A percentile compares a stretch with the other conserved stretches of the same genome.
Evolutionary conservation across 2,888 invertebrate genomes (phyloP).

Genomic region (Helleia helle): DNA sequence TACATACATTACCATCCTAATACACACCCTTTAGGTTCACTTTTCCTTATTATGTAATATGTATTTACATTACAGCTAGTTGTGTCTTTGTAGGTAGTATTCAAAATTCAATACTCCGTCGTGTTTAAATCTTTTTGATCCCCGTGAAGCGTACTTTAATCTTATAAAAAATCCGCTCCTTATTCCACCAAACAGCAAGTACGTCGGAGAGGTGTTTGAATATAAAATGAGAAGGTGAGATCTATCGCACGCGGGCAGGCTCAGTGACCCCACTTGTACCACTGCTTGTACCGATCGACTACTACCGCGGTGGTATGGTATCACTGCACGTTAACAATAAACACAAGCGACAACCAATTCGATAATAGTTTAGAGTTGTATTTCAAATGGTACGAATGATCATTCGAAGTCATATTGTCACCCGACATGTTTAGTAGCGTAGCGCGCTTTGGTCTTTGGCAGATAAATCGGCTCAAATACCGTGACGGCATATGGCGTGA

Average conservation of each 20-base stretch:
- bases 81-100: neutral
- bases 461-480: too few species aligned
- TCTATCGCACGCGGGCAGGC: conserved; percentile 52
- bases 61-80: too few species aligned
- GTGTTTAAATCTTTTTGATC: conserved; percentile 5
- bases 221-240: conserved; percentile 46
- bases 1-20: conserved; percentile 60
- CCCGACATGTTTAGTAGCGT: too few species aligned
- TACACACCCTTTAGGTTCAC: conserved; percentile 27
- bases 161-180: conserved; percentile 21
- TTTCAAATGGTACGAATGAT: too few species aligned
- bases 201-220: conserved; percentile 47
- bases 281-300: too few species aligned
- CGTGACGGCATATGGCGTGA: too few species aligned
- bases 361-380: too few species aligned
- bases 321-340: too few species aligned
- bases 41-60: neutral
- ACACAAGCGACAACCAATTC: too few species aligned
- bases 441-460: too few species aligned
- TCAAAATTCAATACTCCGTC: neutral
- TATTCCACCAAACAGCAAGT: conserved; percentile 26
- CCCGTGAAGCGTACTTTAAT: conserved; percentile 2
- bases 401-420: too few species aligned
- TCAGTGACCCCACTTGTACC: conserved; percentile 23
- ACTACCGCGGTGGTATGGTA: too few species aligned